Conservation (phyloP, 2,113 vertebrate species). For the Jacana jacana region DNA sequence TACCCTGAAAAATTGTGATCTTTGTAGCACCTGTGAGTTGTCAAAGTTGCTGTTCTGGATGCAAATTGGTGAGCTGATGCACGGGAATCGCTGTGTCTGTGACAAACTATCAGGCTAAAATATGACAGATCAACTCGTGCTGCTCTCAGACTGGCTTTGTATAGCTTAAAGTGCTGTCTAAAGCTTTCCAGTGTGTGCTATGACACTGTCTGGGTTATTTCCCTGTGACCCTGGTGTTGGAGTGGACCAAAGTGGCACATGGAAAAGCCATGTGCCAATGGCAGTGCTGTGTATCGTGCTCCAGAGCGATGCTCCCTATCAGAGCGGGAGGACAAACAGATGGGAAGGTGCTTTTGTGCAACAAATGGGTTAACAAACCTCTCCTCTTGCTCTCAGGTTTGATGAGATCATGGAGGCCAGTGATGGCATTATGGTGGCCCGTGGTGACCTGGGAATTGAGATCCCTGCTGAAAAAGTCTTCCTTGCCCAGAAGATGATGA, state of each 20-base stretch:
- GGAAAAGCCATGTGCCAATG: accelerated
- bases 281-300: accelerated
- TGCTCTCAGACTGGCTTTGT: not conserved
- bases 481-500: conserved; percentile 99
- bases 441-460: conserved; percentile 96
- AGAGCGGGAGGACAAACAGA: not conserved
- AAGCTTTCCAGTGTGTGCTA: not conserved
- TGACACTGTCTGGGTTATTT: not conserved
- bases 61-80: too few relatives aligned
- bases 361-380: not conserved
- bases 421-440: conserved; percentile 98
- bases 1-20: not conserved
- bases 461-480: conserved; percentile 98
- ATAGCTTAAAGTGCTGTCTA: not conserved
- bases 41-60: not conserved
- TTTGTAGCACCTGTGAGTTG: not conserved
- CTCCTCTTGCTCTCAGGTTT: conserved; percentile 75
- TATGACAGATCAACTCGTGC: accelerated
- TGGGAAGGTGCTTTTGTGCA: not conserved
- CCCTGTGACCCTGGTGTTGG: not conserved
- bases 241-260: not conserved
- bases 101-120: not conserved
- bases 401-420: conserved; percentile 98
- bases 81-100: not conserved
- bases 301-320: not conserved